Conservation (phyloP, 2,888 invertebrate species). For the Reticulitermes lucifugus region DNA sequence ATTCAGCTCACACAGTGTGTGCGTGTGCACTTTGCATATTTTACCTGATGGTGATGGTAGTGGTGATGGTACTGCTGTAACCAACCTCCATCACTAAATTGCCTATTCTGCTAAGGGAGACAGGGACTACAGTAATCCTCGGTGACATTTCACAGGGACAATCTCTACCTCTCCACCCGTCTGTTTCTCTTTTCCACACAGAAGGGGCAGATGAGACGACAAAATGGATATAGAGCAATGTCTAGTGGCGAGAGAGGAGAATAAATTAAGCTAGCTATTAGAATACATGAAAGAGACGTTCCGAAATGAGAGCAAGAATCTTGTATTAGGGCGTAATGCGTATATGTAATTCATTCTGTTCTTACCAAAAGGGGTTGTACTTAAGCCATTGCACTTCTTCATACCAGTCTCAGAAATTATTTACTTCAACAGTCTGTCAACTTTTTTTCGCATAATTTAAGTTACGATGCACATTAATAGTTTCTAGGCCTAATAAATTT, state of each 20-base stretch:
- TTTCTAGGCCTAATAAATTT: too few relatives aligned
- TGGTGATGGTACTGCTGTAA: not conserved
- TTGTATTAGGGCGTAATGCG: too few relatives aligned
- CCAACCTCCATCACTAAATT: conserved; percentile 9
- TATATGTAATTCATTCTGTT: too few relatives aligned
- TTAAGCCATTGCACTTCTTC: too few relatives aligned
- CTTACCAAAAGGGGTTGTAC: too few relatives aligned
- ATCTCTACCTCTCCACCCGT: not conserved
- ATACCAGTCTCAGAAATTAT: too few relatives aligned
- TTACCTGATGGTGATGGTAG: conserved; percentile 17
- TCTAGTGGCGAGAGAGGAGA: not conserved
- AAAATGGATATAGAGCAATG: conserved; percentile 9
- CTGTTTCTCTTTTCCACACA: not conserved
- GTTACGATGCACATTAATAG: too few relatives aligned
- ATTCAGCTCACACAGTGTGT: not conserved
- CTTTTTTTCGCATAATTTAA: too few relatives aligned
- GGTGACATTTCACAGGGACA: conserved; percentile 32
- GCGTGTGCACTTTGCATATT: conserved; percentile 21
- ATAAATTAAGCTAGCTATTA: not conserved
- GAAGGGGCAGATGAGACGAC: not conserved
- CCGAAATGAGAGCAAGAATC: too few relatives aligned
- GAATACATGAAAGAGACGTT: not conserved
- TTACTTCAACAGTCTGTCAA: too few relatives aligned
- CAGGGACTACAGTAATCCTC: conserved; percentile 17
- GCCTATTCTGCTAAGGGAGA: conserved; percentile 23